These are phyloP conservation scores for Mycteria americana DNA, from an alignment of 2,797 vertebrate species.

Conservation along the genomic window DNA sequence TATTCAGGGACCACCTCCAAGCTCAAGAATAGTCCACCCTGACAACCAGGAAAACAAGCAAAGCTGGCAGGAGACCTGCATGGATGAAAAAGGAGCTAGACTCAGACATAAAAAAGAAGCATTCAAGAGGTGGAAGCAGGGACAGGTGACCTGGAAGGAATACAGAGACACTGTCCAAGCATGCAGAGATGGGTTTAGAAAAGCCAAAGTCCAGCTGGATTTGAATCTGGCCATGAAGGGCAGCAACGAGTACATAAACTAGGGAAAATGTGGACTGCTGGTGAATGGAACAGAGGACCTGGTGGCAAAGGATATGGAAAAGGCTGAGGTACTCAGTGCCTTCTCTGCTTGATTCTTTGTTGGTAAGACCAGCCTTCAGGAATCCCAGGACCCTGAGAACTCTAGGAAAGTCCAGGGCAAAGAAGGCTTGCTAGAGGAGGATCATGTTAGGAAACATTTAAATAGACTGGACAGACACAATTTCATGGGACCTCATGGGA, in stretches of 20 bases:
- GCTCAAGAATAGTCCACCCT: not conserved
- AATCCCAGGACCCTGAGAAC: not conserved
- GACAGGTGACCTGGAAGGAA: not conserved
- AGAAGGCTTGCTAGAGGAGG: not conserved
- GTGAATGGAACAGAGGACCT: not conserved
- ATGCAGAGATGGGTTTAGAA: not conserved
- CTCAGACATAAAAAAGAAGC: not conserved
- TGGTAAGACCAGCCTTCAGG: not conserved
- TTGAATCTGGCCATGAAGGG: not conserved
- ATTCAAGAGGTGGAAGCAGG: not conserved
- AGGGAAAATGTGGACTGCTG: not conserved
- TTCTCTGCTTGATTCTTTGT: not conserved
- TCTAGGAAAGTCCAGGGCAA: not conserved
- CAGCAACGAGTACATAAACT: not conserved
- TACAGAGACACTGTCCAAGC: not conserved
- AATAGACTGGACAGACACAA: not conserved
- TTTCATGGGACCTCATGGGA: not conserved
- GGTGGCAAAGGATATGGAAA: not conserved
- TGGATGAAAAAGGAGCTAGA: not conserved
- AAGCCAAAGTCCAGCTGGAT: not conserved
- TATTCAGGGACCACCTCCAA: not conserved
- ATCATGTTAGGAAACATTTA: not conserved
- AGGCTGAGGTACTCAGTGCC: not conserved
- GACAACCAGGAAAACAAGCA: not conserved
- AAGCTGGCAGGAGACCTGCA: not conserved